Conservation (phyloP, 2,888 invertebrate species). For the Chironomus riparius region DNA sequence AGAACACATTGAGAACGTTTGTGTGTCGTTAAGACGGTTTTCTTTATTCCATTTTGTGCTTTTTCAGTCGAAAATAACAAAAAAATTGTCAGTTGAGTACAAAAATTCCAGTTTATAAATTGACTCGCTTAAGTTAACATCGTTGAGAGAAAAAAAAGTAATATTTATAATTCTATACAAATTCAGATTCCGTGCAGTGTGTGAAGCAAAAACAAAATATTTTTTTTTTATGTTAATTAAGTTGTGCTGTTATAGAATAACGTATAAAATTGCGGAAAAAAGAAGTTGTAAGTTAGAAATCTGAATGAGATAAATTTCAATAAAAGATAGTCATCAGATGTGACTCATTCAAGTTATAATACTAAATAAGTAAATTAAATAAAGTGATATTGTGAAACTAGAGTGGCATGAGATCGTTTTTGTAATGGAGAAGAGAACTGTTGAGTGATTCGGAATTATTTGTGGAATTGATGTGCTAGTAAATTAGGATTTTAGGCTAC, state of each 20-base stretch:
- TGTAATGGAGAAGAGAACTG: not conserved
- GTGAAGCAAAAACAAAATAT: not conserved
- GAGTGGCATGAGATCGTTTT: not conserved
- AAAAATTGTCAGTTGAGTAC: not conserved
- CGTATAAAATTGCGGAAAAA: no score
- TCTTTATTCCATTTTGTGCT: not conserved
- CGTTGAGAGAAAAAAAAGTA: not conserved
- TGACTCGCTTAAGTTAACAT: not conserved
- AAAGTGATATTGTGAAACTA: no score
- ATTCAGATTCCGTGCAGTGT: not conserved
- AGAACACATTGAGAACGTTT: not conserved
- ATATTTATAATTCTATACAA: no score
- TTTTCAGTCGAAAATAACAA: not conserved
- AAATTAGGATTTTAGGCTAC: no score
- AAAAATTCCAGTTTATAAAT: not conserved
- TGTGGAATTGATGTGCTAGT: no score
- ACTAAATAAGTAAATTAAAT: no score
- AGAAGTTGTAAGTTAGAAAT: no score
- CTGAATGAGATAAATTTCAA: not conserved
- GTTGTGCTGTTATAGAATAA: no score
- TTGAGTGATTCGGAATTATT: not conserved
- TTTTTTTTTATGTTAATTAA: no score
- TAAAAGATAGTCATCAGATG: not conserved
- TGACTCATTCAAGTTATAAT: not conserved
- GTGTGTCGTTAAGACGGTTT: not conserved